Evolutionary conservation across 2,113 vertebrate species (phyloP), one percentile per base, ranked within the genome.

Genomic region (Todiramphus chloris): DNA sequence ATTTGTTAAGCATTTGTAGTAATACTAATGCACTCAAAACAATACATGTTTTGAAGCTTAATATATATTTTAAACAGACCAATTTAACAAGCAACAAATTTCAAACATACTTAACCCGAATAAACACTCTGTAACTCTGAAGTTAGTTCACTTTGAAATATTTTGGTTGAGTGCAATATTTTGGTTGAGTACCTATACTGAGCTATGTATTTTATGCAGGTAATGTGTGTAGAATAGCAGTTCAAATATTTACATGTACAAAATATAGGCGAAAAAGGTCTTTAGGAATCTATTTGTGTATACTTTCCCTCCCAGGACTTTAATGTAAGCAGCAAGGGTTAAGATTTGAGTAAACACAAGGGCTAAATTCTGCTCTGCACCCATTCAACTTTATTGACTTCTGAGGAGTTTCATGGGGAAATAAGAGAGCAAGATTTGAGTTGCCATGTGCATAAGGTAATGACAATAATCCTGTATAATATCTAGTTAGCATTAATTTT

Each of bases 181-280:
- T 95, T 46, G 28, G 8, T 77, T 81, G 31, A 93, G 68, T 74
- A 82, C n/a, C 87, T 93, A 83, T 48, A 55, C 56, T 58, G 72
- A 92, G 28, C 33, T 97, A 85, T 53, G 48, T 67, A 96, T 95
- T 96, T 96, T 96, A 53, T 51, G 75, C 60, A 93, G 86, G 58
- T 80, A 86, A 69, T 90, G 64, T 76, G 50, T 78, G 59, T 87
- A 83, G 69, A 97, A 90, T n/a, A 94, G 74, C 74, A 91, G 82
- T 93, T 95, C 92, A 97, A 98, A 97, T 96, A 97, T 95, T 97
- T 97, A 83, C 81, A 86, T 95, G 76, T 48, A 51, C 50, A 97
- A 95, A 92, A 95, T 28, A 59, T 41, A 41, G 62, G 77, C 3
- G 17, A 87, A 93, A 96, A 94, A 93, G 39, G 19, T 92, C 88